Percentiles rank a stretch among this genome's conserved stretches.
phyloP scores from a whole-genome alignment of 2,797 vertebrate species.

The Anguilla pacifica region DNA sequence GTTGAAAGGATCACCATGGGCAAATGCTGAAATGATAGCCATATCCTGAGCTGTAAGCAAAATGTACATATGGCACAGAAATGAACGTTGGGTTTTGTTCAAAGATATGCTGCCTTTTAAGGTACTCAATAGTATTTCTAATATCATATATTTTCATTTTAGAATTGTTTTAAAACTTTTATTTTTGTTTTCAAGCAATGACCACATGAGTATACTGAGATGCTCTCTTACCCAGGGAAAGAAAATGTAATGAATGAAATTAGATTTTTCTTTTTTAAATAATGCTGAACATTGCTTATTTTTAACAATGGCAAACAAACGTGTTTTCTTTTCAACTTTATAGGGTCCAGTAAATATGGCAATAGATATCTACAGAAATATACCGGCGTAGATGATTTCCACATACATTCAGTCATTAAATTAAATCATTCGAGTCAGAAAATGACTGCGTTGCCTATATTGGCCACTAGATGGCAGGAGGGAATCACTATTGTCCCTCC shows the following conservation, averaged over 20 bases:
- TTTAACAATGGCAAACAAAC: conserved; percentile 5
- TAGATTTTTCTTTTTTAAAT: not conserved
- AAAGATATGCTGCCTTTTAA: not conserved
- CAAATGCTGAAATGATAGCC: conserved; percentile 22
- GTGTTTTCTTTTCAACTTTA: not conserved
- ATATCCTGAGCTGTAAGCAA: conserved; percentile 25
- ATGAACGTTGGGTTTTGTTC: not conserved
- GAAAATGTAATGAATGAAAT: not conserved
- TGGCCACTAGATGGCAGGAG: conserved; percentile 57
- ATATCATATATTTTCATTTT: not conserved
- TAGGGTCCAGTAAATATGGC: not conserved
- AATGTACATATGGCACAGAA: conserved; percentile 19
- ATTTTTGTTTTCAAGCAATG: not conserved
- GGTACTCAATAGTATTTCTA: conserved; percentile 11
- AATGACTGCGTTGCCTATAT: conserved; percentile 24
- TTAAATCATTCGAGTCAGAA: not conserved
- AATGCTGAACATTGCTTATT: not conserved
- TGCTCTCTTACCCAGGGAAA: not conserved
- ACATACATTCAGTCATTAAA: not conserved
- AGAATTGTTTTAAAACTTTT: not conserved
- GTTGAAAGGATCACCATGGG: not conserved
- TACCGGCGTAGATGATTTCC: not conserved
- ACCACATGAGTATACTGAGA: not conserved
- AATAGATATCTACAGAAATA: not conserved
- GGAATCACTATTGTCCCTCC: conserved; percentile 12